Percentiles rank a stretch among this genome's conserved stretches.
Evolutionary conservation across 2,113 vertebrate genomes (phyloP).

Genomic region (Malurus melanocephalus): DNA sequence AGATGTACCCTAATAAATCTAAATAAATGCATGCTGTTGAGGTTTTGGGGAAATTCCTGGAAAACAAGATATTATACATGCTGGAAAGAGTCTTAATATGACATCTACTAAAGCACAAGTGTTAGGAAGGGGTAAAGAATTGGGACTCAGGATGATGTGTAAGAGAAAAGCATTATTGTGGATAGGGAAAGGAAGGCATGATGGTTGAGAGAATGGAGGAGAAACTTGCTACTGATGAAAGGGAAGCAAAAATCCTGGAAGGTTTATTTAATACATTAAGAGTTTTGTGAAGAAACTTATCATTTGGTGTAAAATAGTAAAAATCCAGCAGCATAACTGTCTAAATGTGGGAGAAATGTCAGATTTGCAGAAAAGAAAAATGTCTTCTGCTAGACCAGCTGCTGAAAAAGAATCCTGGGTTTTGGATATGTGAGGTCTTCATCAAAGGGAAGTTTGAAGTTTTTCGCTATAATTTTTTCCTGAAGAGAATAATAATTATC

Average conservation of each 20-base stretch:
- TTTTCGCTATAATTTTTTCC: background rate
- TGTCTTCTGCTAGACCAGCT: background rate
- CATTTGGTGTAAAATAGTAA: background rate
- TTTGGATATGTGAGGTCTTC: background rate
- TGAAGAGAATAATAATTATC: background rate
- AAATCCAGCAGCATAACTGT: background rate
- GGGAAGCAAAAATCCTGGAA: background rate
- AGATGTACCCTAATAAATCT: background rate
- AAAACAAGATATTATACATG: background rate
- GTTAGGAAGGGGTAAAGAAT: background rate
- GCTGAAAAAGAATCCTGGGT: background rate
- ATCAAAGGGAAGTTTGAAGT: background rate
- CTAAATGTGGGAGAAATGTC: background rate
- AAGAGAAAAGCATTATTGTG: background rate
- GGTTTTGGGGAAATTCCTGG: background rate
- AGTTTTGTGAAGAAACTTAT: background rate
- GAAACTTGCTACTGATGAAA: background rate
- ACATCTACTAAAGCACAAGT: background rate
- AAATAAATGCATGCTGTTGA: background rate
- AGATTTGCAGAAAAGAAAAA: background rate
- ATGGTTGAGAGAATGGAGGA: background rate
- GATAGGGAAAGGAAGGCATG: background rate
- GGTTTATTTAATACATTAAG: background rate
- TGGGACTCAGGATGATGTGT: fast-evolving
- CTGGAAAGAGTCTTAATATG: background rate